Base-by-base conservation (phyloP, 1,140 invertebrate genomes). In the Arctopsyche grandis region DNA sequence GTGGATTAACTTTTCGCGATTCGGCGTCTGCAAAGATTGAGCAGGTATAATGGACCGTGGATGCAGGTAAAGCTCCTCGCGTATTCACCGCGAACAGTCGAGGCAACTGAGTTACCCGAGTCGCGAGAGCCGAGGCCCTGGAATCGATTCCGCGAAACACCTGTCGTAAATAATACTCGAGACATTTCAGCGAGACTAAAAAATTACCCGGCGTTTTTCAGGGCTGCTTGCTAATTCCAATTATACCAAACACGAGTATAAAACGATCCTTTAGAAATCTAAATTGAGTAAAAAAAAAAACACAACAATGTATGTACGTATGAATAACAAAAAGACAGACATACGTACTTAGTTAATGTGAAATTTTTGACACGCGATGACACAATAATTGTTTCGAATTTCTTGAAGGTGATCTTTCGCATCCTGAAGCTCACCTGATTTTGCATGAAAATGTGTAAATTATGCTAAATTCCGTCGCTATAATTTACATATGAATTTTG, bases 71-170 rank as follows among this genome's bases (percentile, higher is more conserved):
- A 66, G 24, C 19, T 66, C 63, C 16, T 29, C 26, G 22, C 19
- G 38, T 60, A 75, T 52, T 22, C 14, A 19, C 58, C 56, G 74
- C 16, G 74, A 76, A 76, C n/a, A 76, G 73, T 75, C 43, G 48
- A 75, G 14, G 56, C 74, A 76, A 76, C 74, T 63, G 74, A 76
- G 74, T 76, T 76, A 77, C 76, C 76, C 66, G 44, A 77, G 60
- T 70, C 76, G 76, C 43, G 63, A 69, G 14, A 19, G 22, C 66
- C 43, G 56, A 24, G 73, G 10, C 56, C 43, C 60, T 43, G 78
- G 78, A 79, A 79, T 79, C 78, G 78, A 79, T 79, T 79, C 78
- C 60, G 71, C 78, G 78, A 79, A 79, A 63, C 78, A 29, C 19
- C 69, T 26, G 60, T 70, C 73, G 78, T 79, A 79, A 79, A 79